phyloP scores from a whole-genome alignment of 2,113 vertebrate species.

The Myotis lucifugus region DNA sequence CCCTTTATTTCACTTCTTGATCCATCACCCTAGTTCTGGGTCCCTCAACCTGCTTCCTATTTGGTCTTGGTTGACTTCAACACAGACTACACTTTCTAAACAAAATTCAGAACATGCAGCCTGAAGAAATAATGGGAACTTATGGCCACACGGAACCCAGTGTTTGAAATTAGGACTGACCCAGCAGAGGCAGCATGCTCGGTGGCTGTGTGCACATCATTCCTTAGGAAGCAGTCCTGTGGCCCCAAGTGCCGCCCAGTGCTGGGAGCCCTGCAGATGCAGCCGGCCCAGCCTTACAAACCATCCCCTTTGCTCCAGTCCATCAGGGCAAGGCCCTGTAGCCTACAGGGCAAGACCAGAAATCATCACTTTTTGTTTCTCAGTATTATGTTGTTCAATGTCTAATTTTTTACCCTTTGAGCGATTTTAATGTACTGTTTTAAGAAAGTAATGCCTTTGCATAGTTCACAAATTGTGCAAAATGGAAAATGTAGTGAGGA shows the following conservation, averaged over 20 bases:
- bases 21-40: no score
- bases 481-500: no score
- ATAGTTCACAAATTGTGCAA: no score
- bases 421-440: neutral
- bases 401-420: neutral
- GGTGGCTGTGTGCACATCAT: neutral
- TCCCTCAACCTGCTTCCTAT: no score
- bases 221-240: neutral
- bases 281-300: no score
- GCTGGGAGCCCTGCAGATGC: neutral
- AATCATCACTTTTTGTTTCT: neutral
- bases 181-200: neutral
- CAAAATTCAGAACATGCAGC: neutral
- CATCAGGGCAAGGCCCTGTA: neutral
- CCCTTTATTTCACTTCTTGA: no score
- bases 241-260: accelerated
- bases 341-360: neutral
- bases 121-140: neutral
- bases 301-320: neutral
- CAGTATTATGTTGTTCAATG: neutral
- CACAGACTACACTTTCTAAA: neutral
- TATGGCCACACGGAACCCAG: neutral
- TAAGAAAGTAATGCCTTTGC: no score
- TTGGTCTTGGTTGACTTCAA: neutral
- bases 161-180: neutral